phyloP scores from a whole-genome alignment of 2,797 vertebrate species.

The Borostomias antarcticus region DNA sequence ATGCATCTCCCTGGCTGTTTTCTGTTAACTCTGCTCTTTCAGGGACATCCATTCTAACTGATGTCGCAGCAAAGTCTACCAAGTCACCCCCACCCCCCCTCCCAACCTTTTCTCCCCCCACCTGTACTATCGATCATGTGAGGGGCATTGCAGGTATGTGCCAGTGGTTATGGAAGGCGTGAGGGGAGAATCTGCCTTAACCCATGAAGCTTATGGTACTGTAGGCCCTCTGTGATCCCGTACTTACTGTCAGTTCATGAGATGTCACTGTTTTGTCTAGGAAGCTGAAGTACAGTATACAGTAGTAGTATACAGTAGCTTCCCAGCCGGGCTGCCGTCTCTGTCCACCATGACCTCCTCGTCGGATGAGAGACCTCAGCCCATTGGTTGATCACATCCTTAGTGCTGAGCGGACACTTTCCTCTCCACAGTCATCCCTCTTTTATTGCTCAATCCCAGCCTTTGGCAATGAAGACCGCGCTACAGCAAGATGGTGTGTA shows the following conservation, averaged over 20 bases:
- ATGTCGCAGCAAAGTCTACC: conserved; percentile 59
- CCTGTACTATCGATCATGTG: conserved; percentile 37
- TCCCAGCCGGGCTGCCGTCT: too few species aligned
- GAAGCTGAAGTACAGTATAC: conserved; percentile 15
- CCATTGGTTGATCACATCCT: conserved; percentile 50
- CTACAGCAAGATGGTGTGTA: conserved; percentile 59
- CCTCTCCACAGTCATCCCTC: conserved; percentile 52
- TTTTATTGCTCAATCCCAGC: conserved; percentile 64
- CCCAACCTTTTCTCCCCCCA: background rate
- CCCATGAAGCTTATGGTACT: conserved; percentile 26
- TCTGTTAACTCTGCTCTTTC: conserved; percentile 76
- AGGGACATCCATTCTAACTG: conserved; percentile 70
- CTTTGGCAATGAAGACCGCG: conserved; percentile 64
- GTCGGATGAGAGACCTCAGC: conserved; percentile 33
- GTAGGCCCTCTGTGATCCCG: conserved; percentile 8
- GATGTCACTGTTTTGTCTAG: background rate
- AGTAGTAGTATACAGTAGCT: conserved; percentile 36
- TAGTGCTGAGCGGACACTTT: conserved; percentile 65
- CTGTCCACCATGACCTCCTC: conserved; percentile 34
- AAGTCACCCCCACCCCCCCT: conserved; percentile 39
- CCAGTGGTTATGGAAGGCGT: conserved; percentile 9
- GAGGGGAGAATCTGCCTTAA: conserved; percentile 36
- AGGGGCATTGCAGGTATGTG: conserved; percentile 10
- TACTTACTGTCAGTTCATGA: conserved; percentile 17
- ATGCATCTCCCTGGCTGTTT: conserved; percentile 72